phyloP scores from a whole-genome alignment of 2,888 invertebrate genomes.

The Eristalis tenax region DNA sequence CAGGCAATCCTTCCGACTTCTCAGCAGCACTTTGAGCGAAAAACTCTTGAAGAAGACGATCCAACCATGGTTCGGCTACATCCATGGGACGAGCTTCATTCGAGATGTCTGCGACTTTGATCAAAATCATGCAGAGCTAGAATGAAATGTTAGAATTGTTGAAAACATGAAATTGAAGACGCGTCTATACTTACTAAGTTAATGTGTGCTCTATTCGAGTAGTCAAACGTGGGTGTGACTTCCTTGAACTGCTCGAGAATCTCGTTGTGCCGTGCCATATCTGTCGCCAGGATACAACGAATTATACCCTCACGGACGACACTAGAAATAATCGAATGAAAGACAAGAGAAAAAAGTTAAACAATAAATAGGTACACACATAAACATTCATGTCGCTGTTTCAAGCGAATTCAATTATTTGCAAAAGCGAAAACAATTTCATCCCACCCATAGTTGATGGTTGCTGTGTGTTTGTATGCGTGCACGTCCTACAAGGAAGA shows the following conservation, averaged over 20 bases:
- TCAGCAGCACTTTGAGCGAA: slow-evolving; percentile 91
- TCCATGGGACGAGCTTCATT: slow-evolving; percentile 92
- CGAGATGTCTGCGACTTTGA: slow-evolving; percentile 92
- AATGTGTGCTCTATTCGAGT: slow-evolving; percentile 86
- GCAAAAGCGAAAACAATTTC: slow-evolving; percentile 2
- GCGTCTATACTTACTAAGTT: slow-evolving; percentile 83
- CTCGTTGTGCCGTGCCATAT: slow-evolving; percentile 91
- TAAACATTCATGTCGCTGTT: slow-evolving; percentile 16
- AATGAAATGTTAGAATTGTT: slow-evolving; percentile 62
- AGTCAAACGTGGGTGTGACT: slow-evolving; percentile 85
- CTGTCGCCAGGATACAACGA: slow-evolving; percentile 88
- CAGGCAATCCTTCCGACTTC: slow-evolving; percentile 90
- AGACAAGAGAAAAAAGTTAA: background rate
- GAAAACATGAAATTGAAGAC: background rate
- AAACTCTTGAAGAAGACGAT: slow-evolving; percentile 86
- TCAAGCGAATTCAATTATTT: slow-evolving; percentile 21
- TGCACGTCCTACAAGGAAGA: background rate
- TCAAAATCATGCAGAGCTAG: slow-evolving; percentile 89
- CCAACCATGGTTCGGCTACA: slow-evolving; percentile 92
- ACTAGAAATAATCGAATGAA: slow-evolving; percentile 75
- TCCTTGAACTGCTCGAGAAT: slow-evolving; percentile 88
- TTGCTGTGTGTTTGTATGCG: background rate
- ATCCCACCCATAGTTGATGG: background rate
- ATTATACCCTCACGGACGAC: slow-evolving; percentile 90
- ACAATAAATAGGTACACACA: background rate